These are phyloP conservation scores for Oopsacas minuta DNA, from an alignment of 37 sponge, comb jelly and placozoan genomes.

Conservation along the genomic window DNA sequence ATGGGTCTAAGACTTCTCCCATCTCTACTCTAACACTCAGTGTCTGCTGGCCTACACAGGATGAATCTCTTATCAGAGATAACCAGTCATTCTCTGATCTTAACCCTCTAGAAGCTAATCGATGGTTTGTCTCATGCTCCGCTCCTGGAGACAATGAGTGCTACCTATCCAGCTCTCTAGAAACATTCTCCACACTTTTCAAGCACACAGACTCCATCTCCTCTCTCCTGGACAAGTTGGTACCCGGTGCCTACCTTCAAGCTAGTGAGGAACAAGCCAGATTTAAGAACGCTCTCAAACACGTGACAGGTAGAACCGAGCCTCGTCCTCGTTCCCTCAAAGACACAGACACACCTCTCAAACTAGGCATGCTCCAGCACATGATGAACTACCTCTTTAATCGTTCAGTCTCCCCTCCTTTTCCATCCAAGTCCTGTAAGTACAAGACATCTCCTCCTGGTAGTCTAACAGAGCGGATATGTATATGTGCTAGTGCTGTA, in stretches of 20 bases:
- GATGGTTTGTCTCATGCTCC: background rate
- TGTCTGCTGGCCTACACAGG: background rate
- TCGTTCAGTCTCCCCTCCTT: background rate
- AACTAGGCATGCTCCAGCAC: background rate
- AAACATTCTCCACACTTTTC: background rate
- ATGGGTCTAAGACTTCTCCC: conserved; percentile 13
- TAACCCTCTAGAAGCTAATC: background rate
- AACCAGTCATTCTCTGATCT: conserved; percentile 13
- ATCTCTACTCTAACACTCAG: background rate
- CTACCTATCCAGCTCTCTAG: background rate
- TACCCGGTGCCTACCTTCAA: background rate
- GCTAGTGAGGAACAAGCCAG: background rate
- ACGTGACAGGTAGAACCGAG: conserved; percentile 4
- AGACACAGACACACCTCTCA: background rate
- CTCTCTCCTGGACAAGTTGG: background rate
- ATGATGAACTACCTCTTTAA: background rate
- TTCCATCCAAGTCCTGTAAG: background rate
- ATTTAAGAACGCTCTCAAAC: conserved; percentile 12
- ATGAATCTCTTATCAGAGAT: background rate
- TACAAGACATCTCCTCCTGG: conserved; percentile 20
- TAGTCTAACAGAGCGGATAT: conserved; percentile 16
- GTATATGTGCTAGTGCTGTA: background rate
- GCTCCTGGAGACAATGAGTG: background rate
- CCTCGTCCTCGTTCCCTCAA: background rate
- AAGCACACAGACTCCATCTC: background rate